Evolutionary conservation across 1,140 invertebrate species (phyloP).

Genomic region (Diprion similis): DNA sequence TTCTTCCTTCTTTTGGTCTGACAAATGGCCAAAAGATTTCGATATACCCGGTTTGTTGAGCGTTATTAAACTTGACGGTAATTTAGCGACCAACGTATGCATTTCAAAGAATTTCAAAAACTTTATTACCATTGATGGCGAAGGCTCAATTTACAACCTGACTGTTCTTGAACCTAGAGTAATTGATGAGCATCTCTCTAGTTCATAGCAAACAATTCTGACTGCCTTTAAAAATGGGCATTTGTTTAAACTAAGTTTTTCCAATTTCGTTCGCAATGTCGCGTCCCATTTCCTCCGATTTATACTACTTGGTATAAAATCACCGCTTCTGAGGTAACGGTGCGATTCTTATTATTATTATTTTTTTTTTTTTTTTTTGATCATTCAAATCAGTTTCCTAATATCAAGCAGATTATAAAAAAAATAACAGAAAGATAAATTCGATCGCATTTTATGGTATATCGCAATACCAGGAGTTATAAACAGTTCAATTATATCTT

Average conservation of each 20-base stretch:
- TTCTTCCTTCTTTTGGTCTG: constrained; percentile 40
- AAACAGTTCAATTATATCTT: no score
- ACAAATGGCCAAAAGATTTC: constrained; percentile 37
- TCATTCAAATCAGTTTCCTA: no score
- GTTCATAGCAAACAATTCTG: neutral
- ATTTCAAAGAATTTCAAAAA: constrained; percentile 54
- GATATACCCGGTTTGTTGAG: constrained; percentile 43
- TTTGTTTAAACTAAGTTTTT: neutral
- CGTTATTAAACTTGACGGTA: constrained; percentile 44
- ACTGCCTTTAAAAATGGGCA: neutral
- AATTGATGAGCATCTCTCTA: neutral
- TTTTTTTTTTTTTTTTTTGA: no score
- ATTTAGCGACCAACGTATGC: constrained; percentile 43
- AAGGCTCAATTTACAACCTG: constrained; percentile 52
- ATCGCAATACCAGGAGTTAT: no score
- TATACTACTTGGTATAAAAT: no score
- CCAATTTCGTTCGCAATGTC: neutral
- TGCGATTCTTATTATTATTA: no score
- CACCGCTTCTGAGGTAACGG: no score
- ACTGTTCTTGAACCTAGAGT: constrained; percentile 36
- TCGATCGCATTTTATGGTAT: no score
- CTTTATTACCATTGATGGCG: constrained; percentile 50
- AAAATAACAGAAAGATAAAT: no score
- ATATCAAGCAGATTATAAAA: no score
- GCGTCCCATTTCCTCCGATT: no score